Evolutionary conservation across 1,140 invertebrate species (phyloP).

Genomic region (Sminthurides bifidus): DNA sequence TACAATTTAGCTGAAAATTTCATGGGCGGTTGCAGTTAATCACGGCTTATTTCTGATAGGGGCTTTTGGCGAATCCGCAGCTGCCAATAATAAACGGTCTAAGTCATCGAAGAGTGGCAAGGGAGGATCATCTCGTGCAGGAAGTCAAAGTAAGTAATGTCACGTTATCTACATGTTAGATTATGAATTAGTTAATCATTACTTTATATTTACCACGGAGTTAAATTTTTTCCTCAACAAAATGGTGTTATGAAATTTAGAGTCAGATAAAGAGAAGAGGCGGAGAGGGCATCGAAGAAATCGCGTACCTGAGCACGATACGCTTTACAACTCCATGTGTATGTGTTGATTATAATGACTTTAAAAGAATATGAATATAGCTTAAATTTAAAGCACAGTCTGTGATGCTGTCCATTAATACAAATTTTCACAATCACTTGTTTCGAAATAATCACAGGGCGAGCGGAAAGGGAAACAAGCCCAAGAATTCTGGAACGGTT

Average conservation of each 20-base stretch:
- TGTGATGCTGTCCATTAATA: no score
- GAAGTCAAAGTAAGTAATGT: no score
- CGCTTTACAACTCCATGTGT: background rate
- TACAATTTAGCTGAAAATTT: background rate
- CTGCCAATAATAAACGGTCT: background rate
- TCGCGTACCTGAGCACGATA: no score
- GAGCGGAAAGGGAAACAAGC: constrained; percentile 24
- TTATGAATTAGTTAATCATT: background rate
- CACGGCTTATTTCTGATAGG: background rate
- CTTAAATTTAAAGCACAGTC: no score
- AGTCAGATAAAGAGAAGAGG: background rate
- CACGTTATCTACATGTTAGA: constrained; percentile 3
- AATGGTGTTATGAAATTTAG: background rate
- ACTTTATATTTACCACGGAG: background rate
- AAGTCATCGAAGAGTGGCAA: background rate
- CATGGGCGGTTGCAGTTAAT: background rate
- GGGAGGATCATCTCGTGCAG: constrained; percentile 5
- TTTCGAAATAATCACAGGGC: constrained; percentile 8
- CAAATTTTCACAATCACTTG: background rate
- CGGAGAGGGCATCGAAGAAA: background rate
- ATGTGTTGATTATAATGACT: background rate
- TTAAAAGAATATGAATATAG: background rate
- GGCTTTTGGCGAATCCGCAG: no score
- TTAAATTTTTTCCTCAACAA: background rate
- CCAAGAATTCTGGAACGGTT: constrained; percentile 30